Evolutionary conservation across 1,140 invertebrate species (phyloP).

Genomic region (Drosophila kohkoa): DNA sequence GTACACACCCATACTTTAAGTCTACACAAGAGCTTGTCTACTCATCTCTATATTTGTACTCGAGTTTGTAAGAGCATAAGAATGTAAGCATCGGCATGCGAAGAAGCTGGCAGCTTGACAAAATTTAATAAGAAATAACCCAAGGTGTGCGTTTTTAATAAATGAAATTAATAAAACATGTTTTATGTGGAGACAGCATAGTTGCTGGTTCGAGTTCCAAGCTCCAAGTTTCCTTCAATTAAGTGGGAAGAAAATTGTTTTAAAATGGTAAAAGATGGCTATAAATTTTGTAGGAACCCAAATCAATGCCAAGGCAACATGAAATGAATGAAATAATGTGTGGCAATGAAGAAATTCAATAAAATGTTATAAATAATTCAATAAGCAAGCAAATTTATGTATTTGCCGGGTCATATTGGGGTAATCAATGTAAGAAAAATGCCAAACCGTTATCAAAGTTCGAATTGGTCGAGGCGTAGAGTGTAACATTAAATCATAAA

Average conservation of each 20-base stretch:
- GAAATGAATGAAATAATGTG: conserved; percentile 47
- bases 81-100: conserved; percentile 12
- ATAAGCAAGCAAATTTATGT: conserved; percentile 64
- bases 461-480: conserved; percentile 43
- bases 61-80: neutral
- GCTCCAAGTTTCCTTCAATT: conserved; percentile 52
- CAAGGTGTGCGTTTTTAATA: conserved; percentile 66
- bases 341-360: conserved; percentile 69
- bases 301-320: conserved; percentile 64
- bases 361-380: conserved; percentile 80
- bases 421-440: conserved; percentile 69
- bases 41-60: conserved; percentile 16
- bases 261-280: conserved; percentile 18
- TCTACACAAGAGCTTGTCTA: neutral
- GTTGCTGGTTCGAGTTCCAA: neutral
- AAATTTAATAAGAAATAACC: conserved; percentile 63
- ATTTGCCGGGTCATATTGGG: conserved; percentile 26
- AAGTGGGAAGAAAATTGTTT: conserved; percentile 41
- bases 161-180: conserved; percentile 77
- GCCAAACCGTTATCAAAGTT: conserved; percentile 75
- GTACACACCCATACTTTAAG: conserved; percentile 12
- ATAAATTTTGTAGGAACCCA: conserved; percentile 51
- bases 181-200: conserved; percentile 15
- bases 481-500: conserved; percentile 78
- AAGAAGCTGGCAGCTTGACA: conserved; percentile 33